These are phyloP conservation scores for Sciurus carolinensis DNA, from an alignment of 2,797 vertebrate genomes.

Conservation along the genomic window DNA sequence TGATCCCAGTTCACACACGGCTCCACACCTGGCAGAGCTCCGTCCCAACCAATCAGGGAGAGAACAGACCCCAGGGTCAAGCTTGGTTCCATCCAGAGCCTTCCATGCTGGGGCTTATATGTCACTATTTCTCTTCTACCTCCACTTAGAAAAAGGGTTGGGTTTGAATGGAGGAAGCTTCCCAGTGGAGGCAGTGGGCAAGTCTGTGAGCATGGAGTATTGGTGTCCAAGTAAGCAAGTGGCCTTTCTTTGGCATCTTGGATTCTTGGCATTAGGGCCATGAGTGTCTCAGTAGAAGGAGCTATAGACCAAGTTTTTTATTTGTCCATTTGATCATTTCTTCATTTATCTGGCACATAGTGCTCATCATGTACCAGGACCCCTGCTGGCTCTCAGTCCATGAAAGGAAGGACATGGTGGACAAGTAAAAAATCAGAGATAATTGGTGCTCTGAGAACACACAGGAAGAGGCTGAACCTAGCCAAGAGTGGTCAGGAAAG, in stretches of 20 bases:
- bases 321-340: not conserved
- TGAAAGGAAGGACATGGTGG: not conserved
- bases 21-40: not conserved
- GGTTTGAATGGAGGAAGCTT: not conserved
- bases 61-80: not conserved
- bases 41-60: not conserved
- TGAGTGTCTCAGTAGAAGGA: not conserved
- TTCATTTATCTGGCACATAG: not conserved
- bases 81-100: not conserved
- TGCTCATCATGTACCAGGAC: not conserved
- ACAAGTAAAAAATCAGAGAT: not conserved
- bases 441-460: not conserved
- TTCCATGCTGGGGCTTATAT: fast-evolving
- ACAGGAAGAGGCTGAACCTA: not conserved
- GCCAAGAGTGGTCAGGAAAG: no score
- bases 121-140: not conserved
- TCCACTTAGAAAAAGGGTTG: not conserved
- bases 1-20: not conserved
- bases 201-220: not conserved
- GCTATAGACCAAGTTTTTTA: no score
- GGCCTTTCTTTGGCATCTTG: not conserved
- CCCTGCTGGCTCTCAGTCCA: not conserved
- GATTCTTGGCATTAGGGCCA: not conserved
- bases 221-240: not conserved
- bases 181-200: not conserved